These are phyloP conservation scores for Pyrgus malvae DNA, from an alignment of 2,888 invertebrate species.

Conservation along the genomic window DNA sequence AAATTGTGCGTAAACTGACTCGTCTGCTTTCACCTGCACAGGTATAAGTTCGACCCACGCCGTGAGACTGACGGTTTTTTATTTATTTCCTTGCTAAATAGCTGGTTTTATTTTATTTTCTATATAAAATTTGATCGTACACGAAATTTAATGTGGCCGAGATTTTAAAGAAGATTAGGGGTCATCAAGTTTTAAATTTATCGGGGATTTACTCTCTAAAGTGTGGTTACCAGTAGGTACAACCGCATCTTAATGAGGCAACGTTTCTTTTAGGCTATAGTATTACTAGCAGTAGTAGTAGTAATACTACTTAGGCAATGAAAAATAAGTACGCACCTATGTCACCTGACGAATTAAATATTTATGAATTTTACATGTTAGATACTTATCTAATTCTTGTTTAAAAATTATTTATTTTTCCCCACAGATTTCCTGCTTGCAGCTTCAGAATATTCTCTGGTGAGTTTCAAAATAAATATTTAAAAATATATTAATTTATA, in stretches of 20 bases:
- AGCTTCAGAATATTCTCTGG: conserved; percentile 1
- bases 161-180: neutral
- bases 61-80: conserved; percentile 19
- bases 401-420: conserved; percentile 5
- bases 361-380: no score
- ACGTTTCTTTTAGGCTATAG: no score
- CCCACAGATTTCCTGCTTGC: conserved; percentile 13
- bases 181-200: no score
- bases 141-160: neutral
- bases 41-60: conserved; percentile 29
- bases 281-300: no score
- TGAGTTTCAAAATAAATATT: neutral
- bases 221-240: no score
- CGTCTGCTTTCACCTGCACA: conserved; percentile 41
- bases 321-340: no score
- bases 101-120: conserved; percentile 9
- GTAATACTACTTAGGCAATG: no score
- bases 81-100: conserved; percentile 21
- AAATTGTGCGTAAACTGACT: conserved; percentile 37
- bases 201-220: no score
- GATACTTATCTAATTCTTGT: no score
- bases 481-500: no score
- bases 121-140: neutral
- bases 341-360: no score
- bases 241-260: no score